Evolutionary conservation across 2,113 vertebrate species (phyloP).

Genomic region (Porphyrio hochstetteri): DNA sequence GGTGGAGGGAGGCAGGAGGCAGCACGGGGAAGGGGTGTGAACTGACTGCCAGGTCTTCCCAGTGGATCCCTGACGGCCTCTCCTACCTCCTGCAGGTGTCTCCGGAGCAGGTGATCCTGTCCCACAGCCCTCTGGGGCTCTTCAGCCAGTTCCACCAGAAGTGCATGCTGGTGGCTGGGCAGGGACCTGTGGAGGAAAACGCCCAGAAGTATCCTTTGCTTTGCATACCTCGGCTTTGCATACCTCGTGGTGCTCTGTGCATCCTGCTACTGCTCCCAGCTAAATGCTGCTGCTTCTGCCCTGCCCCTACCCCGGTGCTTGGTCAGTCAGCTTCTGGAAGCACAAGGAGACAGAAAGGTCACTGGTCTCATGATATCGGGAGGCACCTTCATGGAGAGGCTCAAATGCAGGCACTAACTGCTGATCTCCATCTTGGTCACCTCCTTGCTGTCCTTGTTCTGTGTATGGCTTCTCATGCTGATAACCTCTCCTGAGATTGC

Average conservation of each 20-base stretch:
- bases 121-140: constrained; percentile 91
- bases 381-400: background rate
- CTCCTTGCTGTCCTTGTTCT: background rate
- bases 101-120: constrained; percentile 91
- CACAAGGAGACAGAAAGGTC: background rate
- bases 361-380: fast-evolving
- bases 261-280: fast-evolving
- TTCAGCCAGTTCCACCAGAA: constrained; percentile 86
- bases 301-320: fast-evolving
- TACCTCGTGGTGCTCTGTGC: fast-evolving
- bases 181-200: constrained; percentile 88
- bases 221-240: fast-evolving
- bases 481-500: background rate
- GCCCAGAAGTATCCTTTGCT: constrained; percentile 89
- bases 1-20: background rate
- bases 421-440: background rate
- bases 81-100: constrained; percentile 79
- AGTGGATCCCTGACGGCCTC: background rate
- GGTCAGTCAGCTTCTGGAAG: background rate
- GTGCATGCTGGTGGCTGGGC: constrained; percentile 89
- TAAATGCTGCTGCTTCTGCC: background rate
- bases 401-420: background rate
- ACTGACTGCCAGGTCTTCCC: fast-evolving
- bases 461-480: background rate
- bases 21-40: background rate